Percentiles rank a stretch among this genome's conserved stretches.
Evolutionary conservation across 2,888 invertebrate species (phyloP).

Genomic region (Piscicola geometra): DNA sequence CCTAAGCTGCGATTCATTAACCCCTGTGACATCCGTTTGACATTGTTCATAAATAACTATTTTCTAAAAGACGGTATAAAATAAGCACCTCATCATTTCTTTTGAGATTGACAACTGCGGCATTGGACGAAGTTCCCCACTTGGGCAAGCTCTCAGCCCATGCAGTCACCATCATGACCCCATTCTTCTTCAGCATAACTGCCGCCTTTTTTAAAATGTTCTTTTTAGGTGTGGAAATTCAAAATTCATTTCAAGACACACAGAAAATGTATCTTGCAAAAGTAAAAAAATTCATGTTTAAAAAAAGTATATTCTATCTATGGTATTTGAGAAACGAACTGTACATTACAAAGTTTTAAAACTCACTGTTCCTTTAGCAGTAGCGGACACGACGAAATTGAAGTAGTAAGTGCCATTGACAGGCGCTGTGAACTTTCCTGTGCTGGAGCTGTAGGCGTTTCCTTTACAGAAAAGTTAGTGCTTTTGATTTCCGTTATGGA

Average conservation of each 20-base stretch:
- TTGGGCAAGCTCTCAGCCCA: conserved; percentile 55
- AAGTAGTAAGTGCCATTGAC: conserved; percentile 19
- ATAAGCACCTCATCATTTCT: conserved; percentile 45
- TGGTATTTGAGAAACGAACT: not conserved
- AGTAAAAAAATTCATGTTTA: not conserved
- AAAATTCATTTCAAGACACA: no score
- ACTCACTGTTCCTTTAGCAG: conserved; percentile 9
- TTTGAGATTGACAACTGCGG: conserved; percentile 49
- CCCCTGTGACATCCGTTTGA: no score
- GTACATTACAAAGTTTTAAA: not conserved
- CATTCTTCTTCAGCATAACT: conserved; percentile 47
- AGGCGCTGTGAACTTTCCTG: conserved; percentile 30
- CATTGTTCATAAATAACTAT: not conserved
- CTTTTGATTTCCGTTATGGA: no score
- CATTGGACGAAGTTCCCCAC: conserved; percentile 53
- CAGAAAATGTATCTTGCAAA: no score
- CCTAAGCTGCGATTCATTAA: no score
- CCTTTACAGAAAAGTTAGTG: no score
- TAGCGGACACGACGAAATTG: conserved; percentile 30
- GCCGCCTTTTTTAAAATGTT: conserved; percentile 48
- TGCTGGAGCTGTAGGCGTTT: not conserved
- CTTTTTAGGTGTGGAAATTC: no score
- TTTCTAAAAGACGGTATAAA: not conserved
- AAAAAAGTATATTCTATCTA: not conserved
- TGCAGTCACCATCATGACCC: conserved; percentile 51